These are phyloP conservation scores for Dasypogon diadema DNA, from an alignment of 2,888 invertebrate species.

Conservation along the genomic window DNA sequence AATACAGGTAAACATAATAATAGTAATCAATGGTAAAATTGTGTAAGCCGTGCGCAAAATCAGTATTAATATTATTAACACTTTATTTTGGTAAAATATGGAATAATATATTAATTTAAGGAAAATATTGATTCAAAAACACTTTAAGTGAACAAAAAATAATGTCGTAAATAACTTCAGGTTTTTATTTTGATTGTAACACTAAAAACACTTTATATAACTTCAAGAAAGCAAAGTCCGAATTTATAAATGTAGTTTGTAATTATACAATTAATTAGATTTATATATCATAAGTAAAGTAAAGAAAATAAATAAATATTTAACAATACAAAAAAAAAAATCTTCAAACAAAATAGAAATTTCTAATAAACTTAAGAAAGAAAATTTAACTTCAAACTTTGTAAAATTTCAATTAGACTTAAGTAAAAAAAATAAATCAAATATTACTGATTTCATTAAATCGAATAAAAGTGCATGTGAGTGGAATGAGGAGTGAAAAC, in stretches of 20 bases:
- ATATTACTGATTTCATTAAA: constrained; percentile 35
- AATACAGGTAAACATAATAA: constrained; percentile 15
- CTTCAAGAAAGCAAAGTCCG: constrained; percentile 40
- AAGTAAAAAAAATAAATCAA: constrained; percentile 13
- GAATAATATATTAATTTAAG: constrained; percentile 9
- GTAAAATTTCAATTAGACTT: constrained; percentile 42
- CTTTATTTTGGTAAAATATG: constrained; percentile 1
- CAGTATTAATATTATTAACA: constrained; percentile 43
- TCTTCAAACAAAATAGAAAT: not conserved
- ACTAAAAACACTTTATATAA: not conserved
- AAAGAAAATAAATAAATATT: not conserved
- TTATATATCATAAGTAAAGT: constrained; percentile 18
- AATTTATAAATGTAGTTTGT: constrained; percentile 49
- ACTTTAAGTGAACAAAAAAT: constrained; percentile 20
- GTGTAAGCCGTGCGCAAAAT: constrained; percentile 35
- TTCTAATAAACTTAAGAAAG: not conserved
- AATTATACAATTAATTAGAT: constrained; percentile 33
- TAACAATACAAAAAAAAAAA: constrained; percentile 17
- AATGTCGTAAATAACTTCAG: constrained; percentile 3
- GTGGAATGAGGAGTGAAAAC: constrained; percentile 18
- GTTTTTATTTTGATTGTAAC: constrained; percentile 23
- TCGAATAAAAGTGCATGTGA: constrained; percentile 34
- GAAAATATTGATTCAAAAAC: not conserved
- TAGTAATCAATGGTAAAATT: constrained; percentile 5
- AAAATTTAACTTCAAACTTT: constrained; percentile 24